Percentiles rank a stretch among this genome's conserved stretches.
Evolutionary conservation across 2,797 vertebrate species (phyloP).

Genomic region (Orientallactaga sibirica): DNA sequence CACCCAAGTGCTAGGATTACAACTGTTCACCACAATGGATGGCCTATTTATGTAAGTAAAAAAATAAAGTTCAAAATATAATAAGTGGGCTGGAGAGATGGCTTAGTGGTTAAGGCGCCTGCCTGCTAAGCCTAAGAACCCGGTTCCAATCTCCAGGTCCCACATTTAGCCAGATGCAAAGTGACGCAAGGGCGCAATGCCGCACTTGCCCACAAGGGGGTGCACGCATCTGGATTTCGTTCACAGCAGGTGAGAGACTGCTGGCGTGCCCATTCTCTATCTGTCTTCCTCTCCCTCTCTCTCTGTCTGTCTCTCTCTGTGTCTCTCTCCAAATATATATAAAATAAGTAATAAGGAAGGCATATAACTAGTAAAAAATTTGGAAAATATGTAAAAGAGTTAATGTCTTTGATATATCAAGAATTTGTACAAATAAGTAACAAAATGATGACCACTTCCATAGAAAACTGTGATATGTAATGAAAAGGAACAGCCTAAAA

Average conservation of each 20-base stretch:
- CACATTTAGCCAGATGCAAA: too few species aligned
- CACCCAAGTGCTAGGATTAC: too few species aligned
- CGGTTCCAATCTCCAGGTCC: too few species aligned
- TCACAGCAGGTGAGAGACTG: too few species aligned
- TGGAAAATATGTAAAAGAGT: slow-evolving; percentile 40
- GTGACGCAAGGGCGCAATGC: too few species aligned
- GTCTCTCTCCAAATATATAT: not conserved
- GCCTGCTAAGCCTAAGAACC: too few species aligned
- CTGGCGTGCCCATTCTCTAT: too few species aligned
- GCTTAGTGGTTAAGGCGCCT: too few species aligned
- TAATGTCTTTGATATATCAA: slow-evolving; percentile 21
- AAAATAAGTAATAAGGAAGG: slow-evolving; percentile 44
- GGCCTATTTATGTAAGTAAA: slow-evolving; percentile 1
- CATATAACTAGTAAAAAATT: slow-evolving; percentile 39
- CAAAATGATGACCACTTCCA: slow-evolving; percentile 59
- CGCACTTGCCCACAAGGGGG: too few species aligned
- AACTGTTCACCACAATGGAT: not conserved
- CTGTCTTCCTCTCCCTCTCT: too few species aligned
- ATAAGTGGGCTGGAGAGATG: not conserved
- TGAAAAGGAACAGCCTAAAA: not conserved
- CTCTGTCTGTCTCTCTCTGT: too few species aligned
- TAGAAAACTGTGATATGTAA: not conserved
- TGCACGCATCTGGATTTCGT: too few species aligned
- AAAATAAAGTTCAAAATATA: not conserved
- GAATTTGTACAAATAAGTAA: slow-evolving; percentile 28